Evolutionary conservation across 2,797 vertebrate genomes (phyloP), one percentile per base, ranked within the genome.

Genomic region (Hypotaenidia okinawae): DNA sequence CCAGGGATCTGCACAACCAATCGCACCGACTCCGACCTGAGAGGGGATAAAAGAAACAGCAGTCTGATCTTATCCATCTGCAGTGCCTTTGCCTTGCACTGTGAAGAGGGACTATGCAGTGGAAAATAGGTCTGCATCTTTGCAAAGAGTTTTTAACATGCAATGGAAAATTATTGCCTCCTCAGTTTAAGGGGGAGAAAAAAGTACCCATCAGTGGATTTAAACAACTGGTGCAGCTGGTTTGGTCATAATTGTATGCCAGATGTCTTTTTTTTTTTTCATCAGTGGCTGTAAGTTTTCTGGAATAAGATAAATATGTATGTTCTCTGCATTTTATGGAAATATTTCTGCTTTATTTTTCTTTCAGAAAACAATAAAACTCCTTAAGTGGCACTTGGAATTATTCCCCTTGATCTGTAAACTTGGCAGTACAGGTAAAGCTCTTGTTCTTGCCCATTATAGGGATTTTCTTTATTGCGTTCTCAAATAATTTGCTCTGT

Each of bases 221-320:
- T 80, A 55, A 86, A 77, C 41, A 51, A 39, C 70, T 69, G 22
- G 12, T 52, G 69, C 80, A 90, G 77, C 78, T 95, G 88, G 41
- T 87, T 91, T 39, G 64, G 68, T 37, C 67, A 13, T 68, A 94
- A 80, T 72, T 87, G 45, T 61, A 35, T 51, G 64, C 88, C 93
- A 96, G 74, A 86, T 92, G 84, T 89, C 78, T 83, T 83, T 76
- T 52, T 61, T 37, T 37, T 37, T 61, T 81, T 85, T 66, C 76
- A 25, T 67, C 74, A 70, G 7, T 37, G 59, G 33, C 32, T 64
- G 10, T 80, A 87, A 76, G 33, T 91, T 95, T 96, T 85, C 45
- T 84, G 67, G n/a, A 79, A 30, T 74, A 94, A 91, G 83, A 82
- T 87, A 93, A 90, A 90, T 84, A 91, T 64, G 61, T 77, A 33